Conservation (phyloP, 2,888 invertebrate species). For the Pherbina coryleti region DNA sequence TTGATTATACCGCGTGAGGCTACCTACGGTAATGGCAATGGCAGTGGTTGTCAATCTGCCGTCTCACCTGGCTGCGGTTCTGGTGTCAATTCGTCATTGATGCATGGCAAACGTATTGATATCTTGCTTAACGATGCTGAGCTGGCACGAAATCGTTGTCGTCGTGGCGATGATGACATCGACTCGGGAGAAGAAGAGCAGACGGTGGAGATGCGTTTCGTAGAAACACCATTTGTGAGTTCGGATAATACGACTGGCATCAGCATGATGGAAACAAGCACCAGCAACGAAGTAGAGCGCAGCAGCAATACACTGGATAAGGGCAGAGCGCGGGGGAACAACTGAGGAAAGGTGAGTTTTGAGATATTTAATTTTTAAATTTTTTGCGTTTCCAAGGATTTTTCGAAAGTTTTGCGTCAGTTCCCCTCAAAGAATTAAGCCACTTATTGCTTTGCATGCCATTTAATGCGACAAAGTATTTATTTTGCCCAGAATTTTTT, state of each 20-base stretch:
- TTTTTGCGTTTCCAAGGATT: background rate
- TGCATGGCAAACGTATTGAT: slow-evolving; percentile 57
- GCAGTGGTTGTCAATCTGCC: slow-evolving; percentile 45
- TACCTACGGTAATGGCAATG: slow-evolving; percentile 61
- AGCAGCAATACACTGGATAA: slow-evolving; percentile 30
- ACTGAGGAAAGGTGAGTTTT: slow-evolving; percentile 64
- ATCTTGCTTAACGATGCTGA: slow-evolving; percentile 59
- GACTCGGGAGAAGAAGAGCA: slow-evolving; percentile 66
- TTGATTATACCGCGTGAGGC: slow-evolving; percentile 66
- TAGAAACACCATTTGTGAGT: slow-evolving; percentile 67
- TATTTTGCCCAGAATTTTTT: too few species aligned
- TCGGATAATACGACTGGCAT: slow-evolving; percentile 65
- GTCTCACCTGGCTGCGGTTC: slow-evolving; percentile 46
- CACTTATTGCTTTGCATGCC: too few species aligned
- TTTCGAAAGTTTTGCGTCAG: too few species aligned
- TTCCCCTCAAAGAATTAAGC: too few species aligned
- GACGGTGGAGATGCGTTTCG: slow-evolving; percentile 65
- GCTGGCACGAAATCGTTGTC: slow-evolving; percentile 47
- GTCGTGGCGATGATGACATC: slow-evolving; percentile 56
- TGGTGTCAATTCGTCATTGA: slow-evolving; percentile 55
- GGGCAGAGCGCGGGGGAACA: slow-evolving; percentile 46
- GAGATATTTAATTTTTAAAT: background rate
- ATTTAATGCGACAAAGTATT: too few species aligned
- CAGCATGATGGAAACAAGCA: slow-evolving; percentile 62
- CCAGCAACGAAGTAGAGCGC: slow-evolving; percentile 52